phyloP scores from a whole-genome alignment of 2,797 vertebrate genomes.

The Siniperca undulata region DNA sequence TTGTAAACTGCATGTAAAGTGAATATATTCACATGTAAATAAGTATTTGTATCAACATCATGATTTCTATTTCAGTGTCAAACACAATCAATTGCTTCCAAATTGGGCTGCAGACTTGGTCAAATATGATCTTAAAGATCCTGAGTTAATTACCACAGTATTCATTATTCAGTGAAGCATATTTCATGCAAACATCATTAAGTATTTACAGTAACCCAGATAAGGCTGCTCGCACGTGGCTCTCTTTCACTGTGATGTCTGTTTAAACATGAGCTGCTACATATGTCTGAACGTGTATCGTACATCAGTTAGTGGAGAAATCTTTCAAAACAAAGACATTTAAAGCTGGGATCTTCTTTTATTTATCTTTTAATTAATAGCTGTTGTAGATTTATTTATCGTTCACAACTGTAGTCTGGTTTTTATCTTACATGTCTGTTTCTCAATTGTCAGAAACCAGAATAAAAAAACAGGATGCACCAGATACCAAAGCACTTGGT shows the following conservation, averaged over 20 bases:
- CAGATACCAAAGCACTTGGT: background rate
- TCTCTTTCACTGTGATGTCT: background rate
- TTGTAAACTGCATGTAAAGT: background rate
- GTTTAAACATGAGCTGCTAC: background rate
- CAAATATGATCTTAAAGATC: background rate
- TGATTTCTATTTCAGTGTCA: background rate
- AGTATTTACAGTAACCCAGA: constrained; percentile 39
- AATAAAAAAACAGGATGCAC: background rate
- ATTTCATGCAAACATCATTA: constrained; percentile 30
- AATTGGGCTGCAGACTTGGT: background rate
- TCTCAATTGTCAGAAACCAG: background rate
- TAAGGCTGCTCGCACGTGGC: background rate
- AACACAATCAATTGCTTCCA: background rate
- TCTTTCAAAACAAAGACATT: background rate
- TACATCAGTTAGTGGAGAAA: background rate
- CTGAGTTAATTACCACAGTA: background rate
- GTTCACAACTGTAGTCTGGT: background rate
- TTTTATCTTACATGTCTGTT: background rate
- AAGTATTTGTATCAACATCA: background rate
- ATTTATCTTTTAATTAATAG: background rate
- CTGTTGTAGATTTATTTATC: background rate
- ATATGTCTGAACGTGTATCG: background rate
- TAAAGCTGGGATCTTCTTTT: background rate
- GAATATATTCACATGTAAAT: background rate
- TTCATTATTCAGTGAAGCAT: constrained; percentile 17